phyloP scores from a whole-genome alignment of 2,113 vertebrate species.

The Festucalex cinctus region DNA sequence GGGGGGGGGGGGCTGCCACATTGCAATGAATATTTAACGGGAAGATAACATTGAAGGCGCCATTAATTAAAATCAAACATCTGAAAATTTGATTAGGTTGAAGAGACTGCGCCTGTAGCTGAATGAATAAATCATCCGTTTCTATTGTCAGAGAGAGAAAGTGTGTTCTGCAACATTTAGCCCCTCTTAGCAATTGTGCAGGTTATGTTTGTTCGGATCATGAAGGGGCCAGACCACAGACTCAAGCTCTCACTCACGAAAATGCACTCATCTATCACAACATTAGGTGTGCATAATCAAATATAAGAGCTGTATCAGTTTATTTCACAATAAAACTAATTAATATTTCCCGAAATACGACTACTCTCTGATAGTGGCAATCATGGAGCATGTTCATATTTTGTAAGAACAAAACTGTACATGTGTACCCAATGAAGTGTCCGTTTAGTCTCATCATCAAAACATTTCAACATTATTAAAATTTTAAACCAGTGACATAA shows the following conservation, averaged over 20 bases:
- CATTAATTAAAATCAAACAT: conserved; percentile 73
- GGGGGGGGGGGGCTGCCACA: conserved; percentile 29
- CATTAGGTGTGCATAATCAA: neutral
- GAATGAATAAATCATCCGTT: conserved; percentile 69
- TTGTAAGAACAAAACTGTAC: too few relatives aligned
- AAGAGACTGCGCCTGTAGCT: conserved; percentile 52
- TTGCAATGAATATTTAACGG: conserved; percentile 67
- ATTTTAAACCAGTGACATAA: too few relatives aligned
- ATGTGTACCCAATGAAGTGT: too few relatives aligned
- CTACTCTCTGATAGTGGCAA: too few relatives aligned
- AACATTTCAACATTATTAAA: too few relatives aligned
- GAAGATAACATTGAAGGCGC: conserved; percentile 62
- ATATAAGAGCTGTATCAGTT: neutral
- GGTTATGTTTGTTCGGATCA: neutral
- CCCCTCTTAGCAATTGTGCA: conserved; percentile 35
- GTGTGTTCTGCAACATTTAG: conserved; percentile 61
- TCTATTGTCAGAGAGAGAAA: conserved; percentile 50
- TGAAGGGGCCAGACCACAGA: neutral
- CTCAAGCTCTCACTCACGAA: neutral
- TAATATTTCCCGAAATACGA: neutral
- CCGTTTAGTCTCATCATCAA: too few relatives aligned
- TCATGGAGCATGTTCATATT: too few relatives aligned
- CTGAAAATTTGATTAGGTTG: conserved; percentile 69
- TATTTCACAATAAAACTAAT: neutral
- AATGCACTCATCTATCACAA: neutral